Evolutionary conservation across 2,113 vertebrate genomes (phyloP).

Genomic region (Gallinago undulata): DNA sequence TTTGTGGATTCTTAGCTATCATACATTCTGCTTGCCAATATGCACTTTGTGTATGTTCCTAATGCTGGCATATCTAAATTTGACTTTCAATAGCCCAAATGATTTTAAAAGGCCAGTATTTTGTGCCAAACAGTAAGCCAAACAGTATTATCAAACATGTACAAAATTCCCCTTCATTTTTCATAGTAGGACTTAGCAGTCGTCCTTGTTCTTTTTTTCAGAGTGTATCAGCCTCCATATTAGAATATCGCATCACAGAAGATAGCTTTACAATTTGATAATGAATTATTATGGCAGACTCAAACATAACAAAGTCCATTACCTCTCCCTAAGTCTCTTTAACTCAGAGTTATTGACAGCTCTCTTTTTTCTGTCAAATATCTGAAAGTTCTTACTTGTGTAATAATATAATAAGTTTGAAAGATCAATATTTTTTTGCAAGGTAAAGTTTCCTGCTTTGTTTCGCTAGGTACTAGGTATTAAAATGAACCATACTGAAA

Average conservation of each 20-base stretch:
- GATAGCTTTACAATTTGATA: neutral
- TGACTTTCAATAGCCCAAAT: neutral
- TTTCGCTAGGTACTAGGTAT: neutral
- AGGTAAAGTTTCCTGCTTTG: neutral
- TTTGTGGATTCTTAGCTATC: neutral
- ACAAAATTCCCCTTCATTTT: neutral
- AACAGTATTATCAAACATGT: neutral
- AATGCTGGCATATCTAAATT: neutral
- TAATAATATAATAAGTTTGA: neutral
- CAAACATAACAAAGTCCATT: neutral
- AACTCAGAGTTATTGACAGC: neutral
- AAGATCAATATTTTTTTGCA: neutral
- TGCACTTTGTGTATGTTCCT: neutral
- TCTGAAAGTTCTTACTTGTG: neutral
- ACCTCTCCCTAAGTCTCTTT: neutral
- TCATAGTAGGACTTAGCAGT: neutral
- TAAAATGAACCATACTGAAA: neutral
- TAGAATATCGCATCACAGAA: neutral
- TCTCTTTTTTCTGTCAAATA: neutral
- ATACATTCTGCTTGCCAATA: neutral
- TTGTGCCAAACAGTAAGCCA: neutral
- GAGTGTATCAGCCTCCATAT: neutral
- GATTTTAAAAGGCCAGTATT: neutral
- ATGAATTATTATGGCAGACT: neutral
- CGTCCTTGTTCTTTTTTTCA: neutral